phyloP scores from a whole-genome alignment of 1,140 invertebrate species.

The Lepidurus couesii region DNA sequence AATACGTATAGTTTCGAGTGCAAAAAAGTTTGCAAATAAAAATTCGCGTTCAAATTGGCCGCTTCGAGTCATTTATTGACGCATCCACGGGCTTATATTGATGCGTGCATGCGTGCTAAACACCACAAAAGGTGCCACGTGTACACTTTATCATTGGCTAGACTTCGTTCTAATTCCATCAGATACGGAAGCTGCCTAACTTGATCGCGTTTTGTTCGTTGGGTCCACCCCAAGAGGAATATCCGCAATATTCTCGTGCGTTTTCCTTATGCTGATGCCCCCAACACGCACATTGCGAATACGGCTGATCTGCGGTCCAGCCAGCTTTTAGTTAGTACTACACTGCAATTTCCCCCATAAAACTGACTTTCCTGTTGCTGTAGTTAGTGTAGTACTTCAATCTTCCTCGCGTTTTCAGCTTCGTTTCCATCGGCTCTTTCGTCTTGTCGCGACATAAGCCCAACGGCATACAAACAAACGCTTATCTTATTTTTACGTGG shows the following conservation, averaged over 20 bases:
- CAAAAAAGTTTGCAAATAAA: neutral
- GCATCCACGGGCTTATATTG: slow-evolving; percentile 1
- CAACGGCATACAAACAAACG: too few species aligned
- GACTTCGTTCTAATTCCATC: neutral
- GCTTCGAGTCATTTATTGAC: neutral
- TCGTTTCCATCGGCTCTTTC: too few species aligned
- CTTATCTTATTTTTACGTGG: too few species aligned
- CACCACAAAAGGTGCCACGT: neutral
- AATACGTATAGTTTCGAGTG: neutral
- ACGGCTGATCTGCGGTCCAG: neutral
- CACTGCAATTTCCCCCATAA: slow-evolving; percentile 17
- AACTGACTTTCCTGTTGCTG: neutral
- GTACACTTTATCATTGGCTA: neutral
- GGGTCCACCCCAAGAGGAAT: too few species aligned
- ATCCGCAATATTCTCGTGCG: too few species aligned
- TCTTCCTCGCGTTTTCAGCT: neutral
- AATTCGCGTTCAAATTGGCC: neutral
- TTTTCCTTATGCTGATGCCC: too few species aligned
- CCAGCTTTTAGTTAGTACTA: neutral
- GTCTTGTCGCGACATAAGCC: too few species aligned
- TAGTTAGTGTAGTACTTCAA: neutral
- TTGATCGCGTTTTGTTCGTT: neutral
- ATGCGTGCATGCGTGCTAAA: slow-evolving; percentile 6
- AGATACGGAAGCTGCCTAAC: slow-evolving; percentile 18
- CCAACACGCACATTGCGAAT: neutral